Conservation (phyloP, 2,113 vertebrate species). For the Campylomormyrus tamandua region DNA sequence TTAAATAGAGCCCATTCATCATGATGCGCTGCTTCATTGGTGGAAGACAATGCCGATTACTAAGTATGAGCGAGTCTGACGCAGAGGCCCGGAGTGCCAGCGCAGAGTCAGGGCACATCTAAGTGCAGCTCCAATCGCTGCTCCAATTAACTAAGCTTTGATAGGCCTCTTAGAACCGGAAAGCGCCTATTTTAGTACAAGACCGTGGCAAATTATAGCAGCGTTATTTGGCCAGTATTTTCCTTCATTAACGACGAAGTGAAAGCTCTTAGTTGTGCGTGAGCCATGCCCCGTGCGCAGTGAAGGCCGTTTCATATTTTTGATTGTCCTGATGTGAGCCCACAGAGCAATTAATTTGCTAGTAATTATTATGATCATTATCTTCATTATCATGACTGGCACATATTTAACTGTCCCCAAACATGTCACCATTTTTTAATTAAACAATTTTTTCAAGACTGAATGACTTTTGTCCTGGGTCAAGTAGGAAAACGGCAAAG, state of each 20-base stretch:
- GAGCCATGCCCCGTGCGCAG: neutral
- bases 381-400: conserved; percentile 1
- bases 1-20: neutral
- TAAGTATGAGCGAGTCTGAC: neutral
- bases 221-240: neutral
- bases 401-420: conserved; percentile 16
- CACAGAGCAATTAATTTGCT: conserved; percentile 12
- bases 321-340: conserved; percentile 1
- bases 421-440: conserved; percentile 11
- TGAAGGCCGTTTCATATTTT: neutral
- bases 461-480: neutral
- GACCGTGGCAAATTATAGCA: neutral
- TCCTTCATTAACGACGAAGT: neutral
- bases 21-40: neutral
- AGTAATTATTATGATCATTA: conserved; percentile 16
- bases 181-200: neutral
- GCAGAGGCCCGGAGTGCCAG: neutral
- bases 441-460: neutral
- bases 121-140: neutral
- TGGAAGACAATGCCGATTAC: neutral
- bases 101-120: neutral
- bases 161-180: neutral
- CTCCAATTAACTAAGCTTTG: neutral
- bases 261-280: neutral
- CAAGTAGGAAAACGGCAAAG: neutral